Percentiles rank a stretch among this genome's conserved stretches.
Conservation (phyloP, 2,113 vertebrate genomes). For the Lagenorhynchus albirostris region DNA sequence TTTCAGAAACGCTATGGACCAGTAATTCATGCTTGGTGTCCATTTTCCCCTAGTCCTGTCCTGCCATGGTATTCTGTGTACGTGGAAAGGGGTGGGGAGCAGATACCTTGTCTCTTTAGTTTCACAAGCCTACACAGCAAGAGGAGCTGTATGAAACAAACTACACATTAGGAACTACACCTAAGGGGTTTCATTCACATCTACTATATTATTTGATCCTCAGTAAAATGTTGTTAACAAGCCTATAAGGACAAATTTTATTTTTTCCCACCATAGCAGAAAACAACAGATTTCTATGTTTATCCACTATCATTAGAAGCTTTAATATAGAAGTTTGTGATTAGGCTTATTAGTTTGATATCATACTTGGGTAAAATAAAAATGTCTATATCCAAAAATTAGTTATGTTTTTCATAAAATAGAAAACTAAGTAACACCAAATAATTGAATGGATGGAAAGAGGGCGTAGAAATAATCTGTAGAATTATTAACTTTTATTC, state of each 20-base stretch:
- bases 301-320: neutral
- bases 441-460: neutral
- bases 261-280: neutral
- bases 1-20: neutral
- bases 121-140: neutral
- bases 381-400: neutral
- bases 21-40: neutral
- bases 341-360: neutral
- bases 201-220: neutral
- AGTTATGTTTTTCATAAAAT: neutral
- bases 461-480: neutral
- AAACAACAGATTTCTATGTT: neutral
- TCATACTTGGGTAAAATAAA: neutral
- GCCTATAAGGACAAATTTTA: neutral
- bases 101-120: neutral
- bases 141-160: neutral
- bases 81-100: rapidly evolving
- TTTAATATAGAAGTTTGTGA: neutral
- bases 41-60: neutral
- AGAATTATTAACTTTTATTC: neutral
- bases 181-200: neutral
- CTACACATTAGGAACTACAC: neutral
- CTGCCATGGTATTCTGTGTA: neutral
- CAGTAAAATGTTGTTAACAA: neutral
- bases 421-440: neutral